Base-by-base conservation (phyloP, 1,140 invertebrate genomes). In the Drosophila arawakana region DNA sequence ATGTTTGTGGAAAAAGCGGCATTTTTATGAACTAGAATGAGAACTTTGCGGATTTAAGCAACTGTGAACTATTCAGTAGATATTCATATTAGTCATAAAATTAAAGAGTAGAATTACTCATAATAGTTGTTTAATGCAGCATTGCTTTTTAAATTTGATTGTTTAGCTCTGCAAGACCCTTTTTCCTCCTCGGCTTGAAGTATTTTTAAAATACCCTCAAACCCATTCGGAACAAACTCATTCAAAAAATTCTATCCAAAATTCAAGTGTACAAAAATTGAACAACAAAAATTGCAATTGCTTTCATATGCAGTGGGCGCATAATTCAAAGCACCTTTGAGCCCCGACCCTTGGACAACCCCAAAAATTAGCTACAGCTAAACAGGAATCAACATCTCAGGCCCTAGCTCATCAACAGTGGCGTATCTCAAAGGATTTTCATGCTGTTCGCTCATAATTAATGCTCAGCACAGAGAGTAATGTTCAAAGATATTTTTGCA, bases 401-500 rank as follows among this genome's bases (percentile, higher is more conserved):
- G 30, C 39, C 46, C 37, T 49, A 30, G 60, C 70, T 81, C 71
- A 73, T 50, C 75, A 67, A 67, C 74, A 67, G 59, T 65, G 62
- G 39, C 71, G 25, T 30, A 78, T 76, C 81, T 74, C 84, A 89
- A 84, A 81, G 75, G 66, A 81, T 73, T 50, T 60, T 39, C 49
- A 37, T 39, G 37, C 47, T 57, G 13, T 47, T 57, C 35, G 30
- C 49, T 75, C 80, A 79, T 90, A 89, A 84, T 88, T 89, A 88
- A 88, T 89, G 81, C 76, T 76, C 78, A 43, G 55, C 68, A 57
- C 81, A 81, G 63, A 81, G 63, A 52, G 52, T 68, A 88, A 88
- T 88, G 83, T 88, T 88, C 83, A 88, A 89, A 88, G 83, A 88
- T 88, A 80, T 88, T 77, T 77, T 46, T 3, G 25, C 11, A 52